phyloP scores from a whole-genome alignment of 2,888 invertebrate genomes.

The Sesia bembeciformis region DNA sequence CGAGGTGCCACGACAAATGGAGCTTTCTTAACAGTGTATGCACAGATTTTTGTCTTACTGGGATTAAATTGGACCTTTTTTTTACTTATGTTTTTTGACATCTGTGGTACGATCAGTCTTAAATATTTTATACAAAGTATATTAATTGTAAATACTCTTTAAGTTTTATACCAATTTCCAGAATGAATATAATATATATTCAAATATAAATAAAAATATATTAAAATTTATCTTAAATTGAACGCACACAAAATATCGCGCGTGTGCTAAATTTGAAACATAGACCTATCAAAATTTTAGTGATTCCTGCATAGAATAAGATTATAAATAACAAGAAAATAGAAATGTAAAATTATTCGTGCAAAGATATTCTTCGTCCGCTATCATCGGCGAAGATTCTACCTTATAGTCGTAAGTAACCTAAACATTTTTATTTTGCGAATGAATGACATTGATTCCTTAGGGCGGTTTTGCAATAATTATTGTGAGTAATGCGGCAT shows the following conservation, averaged over 20 bases:
- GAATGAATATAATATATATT: too few relatives aligned
- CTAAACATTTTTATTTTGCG: slow-evolving; percentile 11
- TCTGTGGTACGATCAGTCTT: too few relatives aligned
- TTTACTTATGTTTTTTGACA: too few relatives aligned
- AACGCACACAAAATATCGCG: slow-evolving; percentile 32
- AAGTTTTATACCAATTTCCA: too few relatives aligned
- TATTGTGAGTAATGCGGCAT: slow-evolving; percentile 40
- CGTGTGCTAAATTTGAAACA: slow-evolving; percentile 60
- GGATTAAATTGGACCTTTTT: too few relatives aligned
- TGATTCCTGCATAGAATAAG: slow-evolving; percentile 22
- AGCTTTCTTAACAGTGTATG: too few relatives aligned
- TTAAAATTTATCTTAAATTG: slow-evolving; percentile 3
- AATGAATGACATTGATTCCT: slow-evolving; percentile 1
- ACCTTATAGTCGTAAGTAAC: slow-evolving; percentile 49
- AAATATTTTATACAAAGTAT: too few relatives aligned
- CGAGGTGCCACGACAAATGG: too few relatives aligned
- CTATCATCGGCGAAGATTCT: slow-evolving; percentile 33
- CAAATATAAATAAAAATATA: too few relatives aligned
- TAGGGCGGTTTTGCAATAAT: slow-evolving; percentile 9
- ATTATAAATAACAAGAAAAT: slow-evolving; percentile 26
- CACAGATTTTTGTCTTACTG: too few relatives aligned
- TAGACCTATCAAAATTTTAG: slow-evolving; percentile 51
- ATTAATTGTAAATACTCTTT: too few relatives aligned
- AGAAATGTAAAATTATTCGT: slow-evolving; percentile 60
- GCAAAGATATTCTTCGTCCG: slow-evolving; percentile 23